Evolutionary conservation across 2,888 invertebrate species (phyloP), one percentile per base, ranked within the genome.

Genomic region (Caenorhabditis sp.): DNA sequence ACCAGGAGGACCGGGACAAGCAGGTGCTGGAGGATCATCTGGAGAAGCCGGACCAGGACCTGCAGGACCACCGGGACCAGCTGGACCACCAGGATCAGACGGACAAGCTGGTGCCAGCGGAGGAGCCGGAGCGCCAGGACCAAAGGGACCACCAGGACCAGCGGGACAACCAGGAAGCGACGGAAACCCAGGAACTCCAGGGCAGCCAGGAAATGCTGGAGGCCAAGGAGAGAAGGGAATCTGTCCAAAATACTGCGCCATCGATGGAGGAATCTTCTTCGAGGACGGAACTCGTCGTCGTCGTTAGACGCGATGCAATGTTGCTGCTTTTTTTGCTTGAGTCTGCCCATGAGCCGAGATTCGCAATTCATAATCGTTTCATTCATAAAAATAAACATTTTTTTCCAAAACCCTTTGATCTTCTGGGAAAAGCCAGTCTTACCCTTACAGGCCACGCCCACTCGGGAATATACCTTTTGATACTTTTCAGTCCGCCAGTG

Each of bases 181-280:
- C 22, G 63, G 63, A 63, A 63, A 63, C 28, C 63, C 63, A 47
- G 63, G 63, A 63, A 16, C 63, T 24, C 63, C 63, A n/a, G 86
- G 88, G 77, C 85, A 84, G n/a, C 69, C 85, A 35, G 86, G 86
- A 76, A 77, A 63, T 2, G 16, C 63, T 22, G 63, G 63, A 47
- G 63, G 72, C 12, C 63, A 63, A 31, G 88, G 88, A 69, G 86
- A 88, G 79, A 86, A 85, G 66, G 88, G 88, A 70, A 86, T 87
- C 74, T 88, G 88, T 74, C 88, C 88, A 41, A 86, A 84, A 51
- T 83, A 83, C 44, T 89, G 89, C 82, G 86, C 89, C 70, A 84
- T 85, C 80, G 88, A 88, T 61, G 88, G 88, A 72, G 88, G 88
- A 77, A 87, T 88, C 77, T 88, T 88, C 87, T 88, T 89, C 87